These are phyloP conservation scores for Cremastinae sp. DNA, from an alignment of 2,888 invertebrate species.

Conservation along the genomic window DNA sequence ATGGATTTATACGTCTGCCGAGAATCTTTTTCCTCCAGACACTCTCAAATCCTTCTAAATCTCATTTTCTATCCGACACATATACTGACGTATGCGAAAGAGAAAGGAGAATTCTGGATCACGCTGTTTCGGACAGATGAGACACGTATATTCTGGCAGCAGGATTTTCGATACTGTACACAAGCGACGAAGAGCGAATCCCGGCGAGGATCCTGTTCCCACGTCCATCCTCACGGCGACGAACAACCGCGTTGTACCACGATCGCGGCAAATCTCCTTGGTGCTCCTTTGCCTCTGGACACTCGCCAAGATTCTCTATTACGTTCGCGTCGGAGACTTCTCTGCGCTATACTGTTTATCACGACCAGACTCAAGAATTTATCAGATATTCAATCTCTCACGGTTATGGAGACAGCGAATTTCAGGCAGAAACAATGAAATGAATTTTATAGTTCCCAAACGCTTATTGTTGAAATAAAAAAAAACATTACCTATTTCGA, in stretches of 20 bases:
- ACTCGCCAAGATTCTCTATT: constrained; percentile 75
- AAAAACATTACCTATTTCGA: constrained; percentile 4
- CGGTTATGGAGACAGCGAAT: not conserved
- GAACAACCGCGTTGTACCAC: constrained; percentile 31
- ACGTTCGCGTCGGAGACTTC: constrained; percentile 66
- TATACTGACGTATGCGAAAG: not conserved
- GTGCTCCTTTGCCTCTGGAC: constrained; percentile 65
- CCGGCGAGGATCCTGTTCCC: constrained; percentile 14
- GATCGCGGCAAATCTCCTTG: constrained; percentile 1
- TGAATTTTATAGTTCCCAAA: not conserved
- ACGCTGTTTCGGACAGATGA: not conserved
- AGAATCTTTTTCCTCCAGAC: too few species aligned
- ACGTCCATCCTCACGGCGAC: too few species aligned
- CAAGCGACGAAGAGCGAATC: constrained; percentile 19
- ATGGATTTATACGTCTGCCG: too few species aligned
- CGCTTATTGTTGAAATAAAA: not conserved
- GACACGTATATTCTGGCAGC: constrained; percentile 1
- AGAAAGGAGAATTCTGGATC: not conserved
- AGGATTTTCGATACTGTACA: not conserved
- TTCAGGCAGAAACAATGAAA: not conserved
- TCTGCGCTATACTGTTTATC: constrained; percentile 28
- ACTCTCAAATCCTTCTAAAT: too few species aligned
- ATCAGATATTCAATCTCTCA: constrained; percentile 64
- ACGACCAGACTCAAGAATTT: constrained; percentile 65
- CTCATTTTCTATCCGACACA: too few species aligned